These are phyloP conservation scores for Stichopus horrens DNA, from an alignment of 53 echinoderm and acorn worm genomes.

Conservation along the genomic window DNA sequence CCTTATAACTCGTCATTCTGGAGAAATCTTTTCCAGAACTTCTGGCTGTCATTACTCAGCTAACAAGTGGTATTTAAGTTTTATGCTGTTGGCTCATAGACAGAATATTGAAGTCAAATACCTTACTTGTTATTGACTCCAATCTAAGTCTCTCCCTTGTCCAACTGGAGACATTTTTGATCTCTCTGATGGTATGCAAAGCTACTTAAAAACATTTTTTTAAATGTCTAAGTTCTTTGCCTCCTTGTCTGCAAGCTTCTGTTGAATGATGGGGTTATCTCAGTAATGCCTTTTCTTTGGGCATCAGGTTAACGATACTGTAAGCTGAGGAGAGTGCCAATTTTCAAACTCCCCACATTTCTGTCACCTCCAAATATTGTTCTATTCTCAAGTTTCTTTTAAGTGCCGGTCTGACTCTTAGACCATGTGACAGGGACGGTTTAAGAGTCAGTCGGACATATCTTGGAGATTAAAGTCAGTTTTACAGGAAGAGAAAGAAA, in stretches of 20 bases:
- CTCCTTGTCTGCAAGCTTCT: background rate
- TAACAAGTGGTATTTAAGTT: too few relatives aligned
- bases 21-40: too few relatives aligned
- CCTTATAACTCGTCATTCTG: too few relatives aligned
- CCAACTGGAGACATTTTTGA: slow-evolving; percentile 1
- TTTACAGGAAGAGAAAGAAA: too few relatives aligned
- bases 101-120: too few relatives aligned
- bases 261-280: slow-evolving; percentile 6
- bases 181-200: background rate
- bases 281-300: background rate
- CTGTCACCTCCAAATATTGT: slow-evolving; percentile 1
- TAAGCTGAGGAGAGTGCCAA: slow-evolving; percentile 1
- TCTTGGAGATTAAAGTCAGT: slow-evolving; percentile 4
- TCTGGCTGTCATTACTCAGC: too few relatives aligned
- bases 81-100: too few relatives aligned
- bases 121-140: slow-evolving; percentile 24
- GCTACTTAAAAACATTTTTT: background rate
- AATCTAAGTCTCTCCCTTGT: slow-evolving; percentile 21
- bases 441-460: slow-evolving; percentile 20
- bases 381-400: background rate
- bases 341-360: slow-evolving; percentile 10
- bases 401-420: slow-evolving; percentile 2
- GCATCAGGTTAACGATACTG: slow-evolving; percentile 4
- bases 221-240: background rate
- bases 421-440: slow-evolving; percentile 31